Conservation (phyloP, 2,888 invertebrate genomes). For the Nebria brevicollis region DNA sequence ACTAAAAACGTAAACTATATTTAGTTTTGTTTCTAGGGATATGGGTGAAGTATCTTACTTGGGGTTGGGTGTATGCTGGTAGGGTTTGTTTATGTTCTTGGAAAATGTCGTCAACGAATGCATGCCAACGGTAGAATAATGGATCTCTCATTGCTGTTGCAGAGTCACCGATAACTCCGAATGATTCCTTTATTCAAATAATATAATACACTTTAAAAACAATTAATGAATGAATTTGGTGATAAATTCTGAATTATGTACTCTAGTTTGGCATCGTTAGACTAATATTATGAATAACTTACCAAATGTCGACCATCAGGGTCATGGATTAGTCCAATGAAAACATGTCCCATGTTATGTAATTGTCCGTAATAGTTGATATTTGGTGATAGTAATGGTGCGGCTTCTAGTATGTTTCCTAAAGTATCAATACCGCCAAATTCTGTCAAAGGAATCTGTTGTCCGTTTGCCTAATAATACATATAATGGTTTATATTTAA, state of each 20-base stretch:
- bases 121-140: slow-evolving; percentile 87
- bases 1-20: slow-evolving; percentile 58
- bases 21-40: neutral
- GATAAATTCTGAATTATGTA: neutral
- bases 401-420: slow-evolving; percentile 82
- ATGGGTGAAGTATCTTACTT: slow-evolving; percentile 62
- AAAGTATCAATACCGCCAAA: slow-evolving; percentile 78
- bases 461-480: slow-evolving; percentile 66
- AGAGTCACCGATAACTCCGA: slow-evolving; percentile 85
- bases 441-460: slow-evolving; percentile 68
- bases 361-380: slow-evolving; percentile 78
- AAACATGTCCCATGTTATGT: slow-evolving; percentile 85
- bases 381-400: slow-evolving; percentile 74
- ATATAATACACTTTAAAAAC: too few relatives aligned
- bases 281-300: slow-evolving; percentile 50
- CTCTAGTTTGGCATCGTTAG: neutral
- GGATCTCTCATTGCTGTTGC: slow-evolving; percentile 90
- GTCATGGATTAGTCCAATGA: slow-evolving; percentile 82
- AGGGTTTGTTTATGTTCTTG: slow-evolving; percentile 77
- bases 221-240: neutral
- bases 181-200: slow-evolving; percentile 71
- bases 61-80: slow-evolving; percentile 70
- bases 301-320: slow-evolving; percentile 81
- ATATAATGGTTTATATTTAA: neutral
- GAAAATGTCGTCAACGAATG: slow-evolving; percentile 82